Evolutionary conservation across 2,888 invertebrate genomes (phyloP).

Genomic region (Tiliacea aurago): DNA sequence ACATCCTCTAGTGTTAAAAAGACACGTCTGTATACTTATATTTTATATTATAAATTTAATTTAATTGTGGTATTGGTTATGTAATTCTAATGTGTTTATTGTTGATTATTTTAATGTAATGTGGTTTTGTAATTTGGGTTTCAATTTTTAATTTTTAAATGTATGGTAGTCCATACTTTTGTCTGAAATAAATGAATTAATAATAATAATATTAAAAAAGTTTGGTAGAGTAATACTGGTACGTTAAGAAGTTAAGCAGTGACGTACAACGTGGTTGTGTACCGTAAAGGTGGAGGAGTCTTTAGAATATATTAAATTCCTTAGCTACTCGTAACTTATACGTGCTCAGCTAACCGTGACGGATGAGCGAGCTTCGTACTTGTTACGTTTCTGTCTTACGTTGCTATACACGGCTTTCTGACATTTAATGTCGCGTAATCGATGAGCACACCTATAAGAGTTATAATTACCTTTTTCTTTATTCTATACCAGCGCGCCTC

Average conservation of each 20-base stretch:
- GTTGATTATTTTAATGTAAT: too few relatives aligned
- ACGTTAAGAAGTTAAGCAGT: slow-evolving; percentile 56
- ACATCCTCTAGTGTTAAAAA: too few relatives aligned
- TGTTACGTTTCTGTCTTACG: slow-evolving; percentile 49
- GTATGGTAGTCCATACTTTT: too few relatives aligned
- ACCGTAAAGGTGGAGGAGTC: slow-evolving; percentile 58
- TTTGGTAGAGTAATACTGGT: slow-evolving; percentile 20
- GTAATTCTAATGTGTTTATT: too few relatives aligned
- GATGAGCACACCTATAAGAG: not conserved
- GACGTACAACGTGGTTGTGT: slow-evolving; percentile 51
- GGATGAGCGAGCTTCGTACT: slow-evolving; percentile 59
- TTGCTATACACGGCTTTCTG: slow-evolving; percentile 49
- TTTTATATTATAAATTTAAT: too few relatives aligned
- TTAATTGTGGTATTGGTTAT: too few relatives aligned
- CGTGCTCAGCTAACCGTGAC: slow-evolving; percentile 63
- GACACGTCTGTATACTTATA: not conserved
- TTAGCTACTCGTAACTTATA: slow-evolving; percentile 63
- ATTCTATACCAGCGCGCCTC: not conserved
- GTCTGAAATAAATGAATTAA: too few relatives aligned
- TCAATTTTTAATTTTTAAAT: too few relatives aligned
- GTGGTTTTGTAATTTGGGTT: too few relatives aligned
- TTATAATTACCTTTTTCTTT: slow-evolving; percentile 11
- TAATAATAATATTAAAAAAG: slow-evolving; percentile 7
- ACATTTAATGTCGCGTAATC: slow-evolving; percentile 7
- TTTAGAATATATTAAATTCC: slow-evolving; percentile 68